Evolutionary conservation across 92 coral and sea anemone genomes (phyloP).

Genomic region (Porites lobata): DNA sequence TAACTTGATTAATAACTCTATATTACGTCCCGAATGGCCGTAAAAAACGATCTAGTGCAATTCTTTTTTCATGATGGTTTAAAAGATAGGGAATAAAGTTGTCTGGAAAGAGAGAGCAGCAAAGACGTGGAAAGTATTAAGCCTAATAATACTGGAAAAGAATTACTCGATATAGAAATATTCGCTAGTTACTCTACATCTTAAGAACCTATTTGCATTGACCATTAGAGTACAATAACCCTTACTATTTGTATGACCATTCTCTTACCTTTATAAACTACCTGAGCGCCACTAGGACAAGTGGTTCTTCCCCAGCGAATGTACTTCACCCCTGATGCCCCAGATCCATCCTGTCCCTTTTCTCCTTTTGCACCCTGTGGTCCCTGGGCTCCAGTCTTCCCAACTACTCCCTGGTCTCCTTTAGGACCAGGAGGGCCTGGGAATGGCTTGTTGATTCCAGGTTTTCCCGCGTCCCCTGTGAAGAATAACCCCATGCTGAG

Average conservation of each 20-base stretch:
- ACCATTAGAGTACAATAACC: too few species aligned
- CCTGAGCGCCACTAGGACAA: slow-evolving; percentile 50
- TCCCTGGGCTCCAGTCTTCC: slow-evolving; percentile 7
- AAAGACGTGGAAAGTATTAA: too few species aligned
- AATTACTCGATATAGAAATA: too few species aligned
- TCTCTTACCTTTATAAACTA: slow-evolving; percentile 44
- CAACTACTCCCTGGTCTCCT: slow-evolving; percentile 9
- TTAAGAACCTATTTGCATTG: not conserved
- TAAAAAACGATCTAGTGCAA: too few species aligned
- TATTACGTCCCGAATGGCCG: too few species aligned
- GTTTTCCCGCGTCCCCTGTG: not conserved
- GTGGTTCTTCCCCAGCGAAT: slow-evolving; percentile 75
- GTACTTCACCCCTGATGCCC: slow-evolving; percentile 50
- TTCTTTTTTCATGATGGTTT: too few species aligned
- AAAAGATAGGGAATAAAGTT: too few species aligned
- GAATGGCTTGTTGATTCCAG: not conserved
- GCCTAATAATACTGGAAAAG: too few species aligned
- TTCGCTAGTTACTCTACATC: too few species aligned
- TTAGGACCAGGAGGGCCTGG: slow-evolving; percentile 14
- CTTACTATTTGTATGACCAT: too few species aligned
- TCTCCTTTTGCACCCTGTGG: slow-evolving; percentile 8
- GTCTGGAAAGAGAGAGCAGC: too few species aligned
- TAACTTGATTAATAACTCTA: not conserved
- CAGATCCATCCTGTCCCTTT: slow-evolving; percentile 41
- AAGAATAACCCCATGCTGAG: too few species aligned